phyloP scores from a whole-genome alignment of 2,888 invertebrate species.

The Drosophila engyochracea region DNA sequence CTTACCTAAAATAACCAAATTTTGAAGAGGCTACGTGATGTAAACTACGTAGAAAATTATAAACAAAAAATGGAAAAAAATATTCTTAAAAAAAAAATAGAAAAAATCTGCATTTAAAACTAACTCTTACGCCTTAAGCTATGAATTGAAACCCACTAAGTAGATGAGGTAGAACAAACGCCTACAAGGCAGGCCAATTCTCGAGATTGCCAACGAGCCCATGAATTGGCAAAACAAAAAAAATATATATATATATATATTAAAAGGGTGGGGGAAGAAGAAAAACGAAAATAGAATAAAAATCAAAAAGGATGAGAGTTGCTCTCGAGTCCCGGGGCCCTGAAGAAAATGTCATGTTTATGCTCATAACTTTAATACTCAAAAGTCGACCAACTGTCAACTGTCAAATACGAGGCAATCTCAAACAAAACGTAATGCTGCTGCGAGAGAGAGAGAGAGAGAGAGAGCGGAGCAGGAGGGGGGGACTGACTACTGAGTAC shows the following conservation, averaged over 20 bases:
- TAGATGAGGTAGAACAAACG: conserved; percentile 28
- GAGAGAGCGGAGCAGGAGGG: background rate
- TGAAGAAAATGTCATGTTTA: conserved; percentile 74
- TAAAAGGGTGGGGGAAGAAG: conserved; percentile 3
- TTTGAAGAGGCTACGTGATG: background rate
- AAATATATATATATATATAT: background rate
- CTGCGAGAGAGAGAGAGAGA: background rate
- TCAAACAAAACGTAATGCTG: conserved; percentile 33
- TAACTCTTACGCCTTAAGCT: background rate
- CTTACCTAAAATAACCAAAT: background rate
- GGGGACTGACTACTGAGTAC: conserved; percentile 1
- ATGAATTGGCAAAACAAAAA: conserved; percentile 37
- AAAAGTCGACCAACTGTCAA: conserved; percentile 81
- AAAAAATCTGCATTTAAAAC: background rate
- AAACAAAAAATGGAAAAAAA: background rate
- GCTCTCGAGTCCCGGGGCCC: conserved; percentile 39
- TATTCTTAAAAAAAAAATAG: background rate
- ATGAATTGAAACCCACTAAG: conserved; percentile 1
- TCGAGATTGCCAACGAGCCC: conserved; percentile 22
- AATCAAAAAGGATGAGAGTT: conserved; percentile 46
- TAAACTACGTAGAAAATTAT: background rate
- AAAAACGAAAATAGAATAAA: conserved; percentile 30
- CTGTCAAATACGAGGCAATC: conserved; percentile 79
- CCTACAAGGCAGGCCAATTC: conserved; percentile 30
- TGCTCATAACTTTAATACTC: conserved; percentile 79